These are phyloP conservation scores for Sebastes nivosus DNA, from an alignment of 2,797 vertebrate species.

Conservation along the genomic window DNA sequence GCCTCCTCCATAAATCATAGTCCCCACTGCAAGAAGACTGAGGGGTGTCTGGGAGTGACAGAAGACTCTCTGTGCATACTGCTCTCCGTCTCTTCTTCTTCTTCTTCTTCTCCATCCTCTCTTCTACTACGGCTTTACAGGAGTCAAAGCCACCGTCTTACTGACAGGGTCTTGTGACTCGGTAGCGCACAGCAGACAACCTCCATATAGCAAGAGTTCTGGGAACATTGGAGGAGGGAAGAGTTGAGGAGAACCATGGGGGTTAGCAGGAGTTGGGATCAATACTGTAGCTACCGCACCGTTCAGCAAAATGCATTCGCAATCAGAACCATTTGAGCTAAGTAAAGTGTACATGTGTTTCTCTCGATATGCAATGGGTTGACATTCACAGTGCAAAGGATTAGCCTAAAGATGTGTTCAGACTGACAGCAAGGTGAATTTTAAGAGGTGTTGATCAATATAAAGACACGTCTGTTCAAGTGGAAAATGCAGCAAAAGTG, in stretches of 20 bases:
- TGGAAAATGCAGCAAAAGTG: background rate
- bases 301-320: background rate
- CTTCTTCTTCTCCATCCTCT: constrained; percentile 41
- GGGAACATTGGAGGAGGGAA: constrained; percentile 15
- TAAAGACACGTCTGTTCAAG: background rate
- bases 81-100: constrained; percentile 36
- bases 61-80: constrained; percentile 54
- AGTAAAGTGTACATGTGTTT: background rate
- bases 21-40: constrained; percentile 63
- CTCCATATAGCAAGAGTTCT: constrained; percentile 30
- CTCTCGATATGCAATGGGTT: background rate
- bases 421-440: background rate
- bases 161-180: constrained; percentile 55
- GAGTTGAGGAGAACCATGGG: constrained; percentile 12
- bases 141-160: constrained; percentile 52
- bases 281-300: background rate
- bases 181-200: constrained; percentile 34
- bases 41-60: constrained; percentile 68
- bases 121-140: constrained; percentile 50
- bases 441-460: background rate
- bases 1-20: constrained; percentile 79
- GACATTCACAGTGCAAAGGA: background rate
- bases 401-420: background rate
- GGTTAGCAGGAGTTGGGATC: constrained; percentile 20
- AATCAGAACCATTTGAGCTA: background rate